Percentiles rank a stretch among this genome's conserved stretches.
phyloP scores from a whole-genome alignment of 2,888 invertebrate species.

The Hydropsyche betteni region DNA sequence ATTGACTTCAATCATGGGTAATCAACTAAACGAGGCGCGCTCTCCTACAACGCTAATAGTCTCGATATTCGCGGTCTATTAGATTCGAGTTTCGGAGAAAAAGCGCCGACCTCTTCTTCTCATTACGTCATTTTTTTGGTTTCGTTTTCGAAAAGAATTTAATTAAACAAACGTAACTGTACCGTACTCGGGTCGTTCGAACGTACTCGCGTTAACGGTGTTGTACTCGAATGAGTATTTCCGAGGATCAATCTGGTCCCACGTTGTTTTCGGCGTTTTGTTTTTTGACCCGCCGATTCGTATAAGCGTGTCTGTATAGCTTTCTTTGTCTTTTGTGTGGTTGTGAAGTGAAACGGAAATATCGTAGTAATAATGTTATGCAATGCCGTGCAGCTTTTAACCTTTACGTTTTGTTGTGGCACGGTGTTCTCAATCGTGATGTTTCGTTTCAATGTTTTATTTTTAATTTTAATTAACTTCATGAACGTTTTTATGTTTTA shows the following conservation, averaged over 20 bases:
- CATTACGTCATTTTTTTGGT: neutral
- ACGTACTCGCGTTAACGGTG: conserved; percentile 8
- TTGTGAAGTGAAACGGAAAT: conserved; percentile 5
- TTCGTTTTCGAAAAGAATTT: conserved; percentile 10
- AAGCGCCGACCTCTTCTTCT: neutral
- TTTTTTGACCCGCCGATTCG: conserved; percentile 39
- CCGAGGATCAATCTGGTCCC: conserved; percentile 22
- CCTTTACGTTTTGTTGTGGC: conserved; percentile 42
- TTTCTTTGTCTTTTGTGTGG: conserved; percentile 1
- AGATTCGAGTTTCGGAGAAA: neutral
- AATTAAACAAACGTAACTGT: conserved; percentile 33
- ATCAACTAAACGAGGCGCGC: too few relatives aligned
- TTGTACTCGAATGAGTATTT: neutral
- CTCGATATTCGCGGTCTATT: conserved; percentile 11
- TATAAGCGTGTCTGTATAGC: conserved; percentile 18
- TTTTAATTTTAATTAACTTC: too few relatives aligned
- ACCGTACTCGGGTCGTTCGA: neutral
- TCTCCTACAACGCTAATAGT: neutral
- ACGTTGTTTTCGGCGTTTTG: conserved; percentile 27
- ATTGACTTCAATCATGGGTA: too few relatives aligned
- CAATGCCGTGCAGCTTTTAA: conserved; percentile 45
- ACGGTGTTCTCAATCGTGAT: conserved; percentile 14
- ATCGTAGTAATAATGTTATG: conserved; percentile 30
- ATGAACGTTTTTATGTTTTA: too few relatives aligned
- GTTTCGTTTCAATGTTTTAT: too few relatives aligned